Evolutionary conservation across 2,113 vertebrate genomes (phyloP), one percentile per base, ranked within the genome.

Genomic region (Paratilapia polleni): DNA sequence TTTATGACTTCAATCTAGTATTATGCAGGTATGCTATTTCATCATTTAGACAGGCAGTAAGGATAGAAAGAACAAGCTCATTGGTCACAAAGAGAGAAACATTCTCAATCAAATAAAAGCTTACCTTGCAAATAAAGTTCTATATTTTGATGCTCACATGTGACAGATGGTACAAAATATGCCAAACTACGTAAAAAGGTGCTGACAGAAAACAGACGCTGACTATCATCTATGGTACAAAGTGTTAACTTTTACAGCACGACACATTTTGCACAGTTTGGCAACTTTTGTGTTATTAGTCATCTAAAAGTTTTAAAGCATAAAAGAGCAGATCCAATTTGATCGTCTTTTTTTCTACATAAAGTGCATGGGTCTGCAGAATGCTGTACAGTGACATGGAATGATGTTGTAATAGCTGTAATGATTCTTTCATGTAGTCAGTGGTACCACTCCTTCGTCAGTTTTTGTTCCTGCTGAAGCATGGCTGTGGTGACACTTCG

Each of bases 121-220:
- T 58, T 80, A 57, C 52, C 83, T 81, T 54, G 79, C 76, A 68
- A 76, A 41, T 78, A 36, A 58, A 74, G 52, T 62, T 61, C 66
- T 76, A 15, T 54, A 68, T 85, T 80, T 78, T 81, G 81, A 91
- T 64, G 84, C 78, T 74, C 58, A 57, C 73, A 19, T 83, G 57
- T 86, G 90, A 88, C 82, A 90, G 80, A 87, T 82, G 82, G 74
- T 56, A 28, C 70, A 57, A 74, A 78, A 89, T 90, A 14, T 83
- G 62, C 83, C 81, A 84, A 77, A 77, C 57, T 60, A 26, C 62
- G 77, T 64, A 85, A 89, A 87, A 81, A 92, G 84, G 62, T 83
- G 87, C 80, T 86, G 89, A 92, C 85, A 49, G 76, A 80, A 81
- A 83, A 81, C 74, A 34, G 63, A 77, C 2, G 19, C 68, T 34